Conservation (phyloP, 2,888 invertebrate genomes). For the Eustalomyia histrio region DNA sequence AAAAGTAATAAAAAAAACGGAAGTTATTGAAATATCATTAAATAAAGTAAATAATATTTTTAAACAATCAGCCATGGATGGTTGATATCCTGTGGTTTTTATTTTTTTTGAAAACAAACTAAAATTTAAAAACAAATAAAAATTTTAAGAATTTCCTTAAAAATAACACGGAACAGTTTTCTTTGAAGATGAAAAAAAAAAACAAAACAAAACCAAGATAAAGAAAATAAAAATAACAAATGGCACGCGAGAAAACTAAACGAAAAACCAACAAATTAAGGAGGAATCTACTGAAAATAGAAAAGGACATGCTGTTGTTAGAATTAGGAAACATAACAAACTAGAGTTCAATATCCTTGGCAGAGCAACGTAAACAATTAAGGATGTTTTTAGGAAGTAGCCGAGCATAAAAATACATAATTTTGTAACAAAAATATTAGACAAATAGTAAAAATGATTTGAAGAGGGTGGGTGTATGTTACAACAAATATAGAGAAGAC, state of each 20-base stretch:
- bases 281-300: not conserved
- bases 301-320: constrained; percentile 1
- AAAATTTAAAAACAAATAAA: not conserved
- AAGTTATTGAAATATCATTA: constrained; percentile 59
- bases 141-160: not conserved
- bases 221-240: not conserved
- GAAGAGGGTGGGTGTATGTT: constrained; percentile 4
- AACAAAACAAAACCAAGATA: not conserved
- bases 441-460: constrained; percentile 12
- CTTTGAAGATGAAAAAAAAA: not conserved
- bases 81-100: constrained; percentile 60
- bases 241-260: not conserved
- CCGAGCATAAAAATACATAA: constrained; percentile 57
- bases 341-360: not conserved
- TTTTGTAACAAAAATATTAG: constrained; percentile 54
- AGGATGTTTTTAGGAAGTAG: constrained; percentile 12
- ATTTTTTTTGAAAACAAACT: not conserved
- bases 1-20: constrained; percentile 22
- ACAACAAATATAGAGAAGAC: not conserved
- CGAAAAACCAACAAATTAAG: not conserved
- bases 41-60: constrained; percentile 46
- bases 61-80: constrained; percentile 38
- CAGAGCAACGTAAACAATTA: not conserved
- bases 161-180: not conserved
- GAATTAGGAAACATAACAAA: not conserved